phyloP scores from a whole-genome alignment of 2,888 invertebrate genomes.

The Drosophila neonasuta region DNA sequence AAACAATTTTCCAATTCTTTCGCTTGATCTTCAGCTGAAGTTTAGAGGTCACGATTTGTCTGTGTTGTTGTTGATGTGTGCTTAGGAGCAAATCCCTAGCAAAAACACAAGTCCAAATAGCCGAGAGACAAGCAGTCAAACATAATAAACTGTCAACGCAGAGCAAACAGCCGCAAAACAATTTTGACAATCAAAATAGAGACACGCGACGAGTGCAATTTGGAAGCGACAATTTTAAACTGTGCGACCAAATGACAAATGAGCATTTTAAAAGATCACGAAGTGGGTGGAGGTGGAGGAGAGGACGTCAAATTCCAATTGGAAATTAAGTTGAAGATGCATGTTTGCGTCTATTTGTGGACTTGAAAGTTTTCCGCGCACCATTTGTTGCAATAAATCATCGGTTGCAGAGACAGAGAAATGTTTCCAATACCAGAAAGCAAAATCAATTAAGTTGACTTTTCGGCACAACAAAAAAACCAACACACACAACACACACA shows the following conservation, averaged over 20 bases:
- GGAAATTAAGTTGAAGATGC: slow-evolving; percentile 67
- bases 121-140: slow-evolving; percentile 64
- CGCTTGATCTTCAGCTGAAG: slow-evolving; percentile 41
- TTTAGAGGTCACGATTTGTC: slow-evolving; percentile 61
- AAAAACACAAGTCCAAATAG: slow-evolving; percentile 36
- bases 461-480: slow-evolving; percentile 44
- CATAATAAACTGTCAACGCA: slow-evolving; percentile 75
- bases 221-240: slow-evolving; percentile 14
- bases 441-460: slow-evolving; percentile 67
- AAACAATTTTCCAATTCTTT: too few relatives aligned
- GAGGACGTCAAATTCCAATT: slow-evolving; percentile 61
- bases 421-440: slow-evolving; percentile 30
- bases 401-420: slow-evolving; percentile 42
- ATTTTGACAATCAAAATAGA: slow-evolving; percentile 70
- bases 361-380: slow-evolving; percentile 59
- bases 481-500: slow-evolving; percentile 11
- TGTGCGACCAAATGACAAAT: slow-evolving; percentile 62
- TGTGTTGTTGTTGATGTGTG: not conserved
- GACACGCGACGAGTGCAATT: slow-evolving; percentile 64
- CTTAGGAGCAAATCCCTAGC: slow-evolving; percentile 26
- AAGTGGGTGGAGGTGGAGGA: not conserved
- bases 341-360: slow-evolving; percentile 62
- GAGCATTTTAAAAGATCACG: slow-evolving; percentile 61
- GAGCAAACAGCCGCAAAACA: slow-evolving; percentile 65
- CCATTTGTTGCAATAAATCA: slow-evolving; percentile 80